Percentiles rank a stretch among this genome's conserved stretches.
Conservation (phyloP, 1,140 invertebrate genomes). For the Eupristina koningsbergeri region DNA sequence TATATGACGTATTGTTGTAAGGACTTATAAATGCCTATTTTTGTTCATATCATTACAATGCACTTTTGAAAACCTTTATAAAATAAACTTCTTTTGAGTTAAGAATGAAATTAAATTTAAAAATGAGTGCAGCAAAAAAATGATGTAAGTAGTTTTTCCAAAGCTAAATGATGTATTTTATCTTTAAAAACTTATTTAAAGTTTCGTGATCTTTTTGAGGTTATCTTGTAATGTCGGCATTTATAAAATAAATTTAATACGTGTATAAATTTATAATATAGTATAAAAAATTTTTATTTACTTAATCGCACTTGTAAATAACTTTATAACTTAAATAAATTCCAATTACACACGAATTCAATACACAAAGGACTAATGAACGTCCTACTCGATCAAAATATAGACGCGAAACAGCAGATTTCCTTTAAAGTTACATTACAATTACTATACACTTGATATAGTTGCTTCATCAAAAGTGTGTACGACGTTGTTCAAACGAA, state of each 20-base stretch:
- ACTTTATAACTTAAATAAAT: slow-evolving; percentile 27
- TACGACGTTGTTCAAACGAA: slow-evolving; percentile 21
- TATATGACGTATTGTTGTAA: neutral
- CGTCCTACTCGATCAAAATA: slow-evolving; percentile 31
- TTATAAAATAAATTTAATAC: neutral
- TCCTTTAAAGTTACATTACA: slow-evolving; percentile 26
- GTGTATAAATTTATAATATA: neutral
- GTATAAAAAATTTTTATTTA: slow-evolving; percentile 19
- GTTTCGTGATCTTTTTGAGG: slow-evolving; percentile 14
- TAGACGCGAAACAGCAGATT: slow-evolving; percentile 41
- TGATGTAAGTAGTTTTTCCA: slow-evolving; percentile 2
- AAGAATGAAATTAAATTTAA: neutral
- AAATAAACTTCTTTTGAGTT: neutral
- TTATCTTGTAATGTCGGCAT: slow-evolving; percentile 40
- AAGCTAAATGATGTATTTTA: slow-evolving; percentile 26
- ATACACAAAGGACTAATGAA: slow-evolving; percentile 1
- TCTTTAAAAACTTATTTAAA: slow-evolving; percentile 29
- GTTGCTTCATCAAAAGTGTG: slow-evolving; percentile 28
- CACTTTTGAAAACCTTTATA: slow-evolving; percentile 47
- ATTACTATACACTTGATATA: slow-evolving; percentile 22
- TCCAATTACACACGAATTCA: slow-evolving; percentile 8
- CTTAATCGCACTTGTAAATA: slow-evolving; percentile 24
- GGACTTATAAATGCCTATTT: slow-evolving; percentile 46
- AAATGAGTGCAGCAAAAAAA: neutral
- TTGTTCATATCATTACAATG: slow-evolving; percentile 52